Conservation (phyloP, 2,888 invertebrate genomes). For the Harmothoe impar region DNA sequence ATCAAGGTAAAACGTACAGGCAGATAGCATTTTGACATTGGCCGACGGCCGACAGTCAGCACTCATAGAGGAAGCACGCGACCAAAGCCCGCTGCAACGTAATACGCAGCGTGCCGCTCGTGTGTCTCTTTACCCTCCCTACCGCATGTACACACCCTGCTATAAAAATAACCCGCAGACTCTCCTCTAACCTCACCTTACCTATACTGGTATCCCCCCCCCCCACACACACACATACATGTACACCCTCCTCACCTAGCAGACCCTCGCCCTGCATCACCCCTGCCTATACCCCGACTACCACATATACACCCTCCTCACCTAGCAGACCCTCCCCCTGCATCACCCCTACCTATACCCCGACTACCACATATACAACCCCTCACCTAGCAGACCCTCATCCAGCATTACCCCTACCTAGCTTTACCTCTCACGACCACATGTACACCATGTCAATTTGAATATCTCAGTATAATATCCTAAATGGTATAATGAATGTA, state of each 20-base stretch:
- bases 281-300: not conserved
- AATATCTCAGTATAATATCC: no score
- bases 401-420: no score
- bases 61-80: not conserved
- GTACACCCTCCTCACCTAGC: not conserved
- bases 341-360: not conserved
- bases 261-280: no score
- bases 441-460: no score
- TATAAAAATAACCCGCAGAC: no score
- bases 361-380: not conserved
- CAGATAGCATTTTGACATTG: constrained; percentile 43
- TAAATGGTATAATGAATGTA: no score
- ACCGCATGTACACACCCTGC: not conserved
- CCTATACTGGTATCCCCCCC: not conserved
- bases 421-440: no score
- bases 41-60: not conserved
- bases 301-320: not conserved
- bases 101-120: not conserved
- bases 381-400: not conserved
- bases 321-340: not conserved
- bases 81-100: not conserved
- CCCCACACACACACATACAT: not conserved
- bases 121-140: not conserved
- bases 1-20: constrained; percentile 35
- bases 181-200: not conserved